Base-by-base conservation (phyloP, 2,888 invertebrate species). In the Heteromurus nitidus region DNA sequence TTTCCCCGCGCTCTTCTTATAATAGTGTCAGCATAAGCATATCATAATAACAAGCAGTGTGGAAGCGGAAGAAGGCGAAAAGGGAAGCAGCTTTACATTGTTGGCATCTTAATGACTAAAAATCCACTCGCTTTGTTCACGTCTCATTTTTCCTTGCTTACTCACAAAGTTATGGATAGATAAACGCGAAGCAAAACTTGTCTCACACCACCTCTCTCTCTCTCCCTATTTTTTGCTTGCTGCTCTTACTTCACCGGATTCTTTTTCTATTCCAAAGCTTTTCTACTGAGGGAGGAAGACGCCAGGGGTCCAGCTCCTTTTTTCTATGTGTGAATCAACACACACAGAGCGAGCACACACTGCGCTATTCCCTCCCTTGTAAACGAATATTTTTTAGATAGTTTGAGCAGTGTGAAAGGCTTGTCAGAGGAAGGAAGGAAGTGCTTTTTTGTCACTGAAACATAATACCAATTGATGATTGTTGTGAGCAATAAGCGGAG, bases 101-200 rank as follows among this genome's bases (percentile, higher is more conserved):
- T 76, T 84, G 79, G 83, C 83, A 82, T 84, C 81, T 84, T 84
- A 84, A 84, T 83, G 83, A 83, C 83, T 80, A 80, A 72, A 70
- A 80, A 80, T 80, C 82, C 62, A 73, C 80, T 68, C 73, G 73
- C 73, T 80, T 80, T 80, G 80, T 80, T 80, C 80, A 73, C 73
- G 67, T 80, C 80, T 73, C 80, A 80, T 80, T 80, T 73, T 80
- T 68, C 68, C 80, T 60, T 73, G 60, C 68, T 73, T 65, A 42
- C 72, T 67, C 73, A 67, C 73, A 73, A 73, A 79, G 60, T 80
- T 80, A 80, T 80, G 68, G 80, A 73, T 80, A 68, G 68, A 73
- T 73, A 58, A 67, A 69, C 20, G 26, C 47, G n/a, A 2, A 64
- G 42, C 24, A 44, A 30, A 26, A 18, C 13, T 70, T 22, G 30